Evolutionary conservation across 2,113 vertebrate species (phyloP).

Genomic region (Pagrus major): DNA sequence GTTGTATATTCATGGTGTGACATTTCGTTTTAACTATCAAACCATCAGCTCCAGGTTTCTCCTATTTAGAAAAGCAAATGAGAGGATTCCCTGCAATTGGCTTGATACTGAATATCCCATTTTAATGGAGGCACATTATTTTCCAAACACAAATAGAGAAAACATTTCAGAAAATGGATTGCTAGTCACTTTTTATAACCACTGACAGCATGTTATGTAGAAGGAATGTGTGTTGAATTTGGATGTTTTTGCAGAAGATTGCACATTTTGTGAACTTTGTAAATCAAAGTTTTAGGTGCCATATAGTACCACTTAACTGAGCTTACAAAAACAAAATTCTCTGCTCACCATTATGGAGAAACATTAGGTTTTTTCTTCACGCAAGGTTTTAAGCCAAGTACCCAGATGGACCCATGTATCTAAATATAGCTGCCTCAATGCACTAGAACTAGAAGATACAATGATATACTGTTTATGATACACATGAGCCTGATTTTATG

Average conservation of each 20-base stretch:
- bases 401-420: background rate
- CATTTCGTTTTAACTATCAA: slow-evolving; percentile 60
- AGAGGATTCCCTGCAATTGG: slow-evolving; percentile 18
- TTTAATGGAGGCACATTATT: slow-evolving; percentile 8
- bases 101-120: slow-evolving; percentile 12
- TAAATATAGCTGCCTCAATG: background rate
- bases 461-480: background rate
- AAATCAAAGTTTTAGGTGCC: background rate
- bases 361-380: background rate
- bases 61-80: slow-evolving; percentile 17
- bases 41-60: slow-evolving; percentile 31
- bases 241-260: background rate
- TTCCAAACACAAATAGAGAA: background rate
- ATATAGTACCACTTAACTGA: background rate
- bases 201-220: background rate
- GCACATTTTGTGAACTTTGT: background rate
- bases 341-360: background rate
- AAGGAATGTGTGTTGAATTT: background rate
- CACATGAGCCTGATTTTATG: background rate
- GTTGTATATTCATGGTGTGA: slow-evolving; percentile 52
- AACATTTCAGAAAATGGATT: background rate
- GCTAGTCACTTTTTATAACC: background rate
- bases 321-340: background rate
- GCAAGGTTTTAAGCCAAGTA: background rate
- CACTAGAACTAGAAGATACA: background rate